Evolutionary conservation across 2,888 invertebrate genomes (phyloP), one percentile per base, ranked within the genome.

Genomic region (Drosophila planitibia): DNA sequence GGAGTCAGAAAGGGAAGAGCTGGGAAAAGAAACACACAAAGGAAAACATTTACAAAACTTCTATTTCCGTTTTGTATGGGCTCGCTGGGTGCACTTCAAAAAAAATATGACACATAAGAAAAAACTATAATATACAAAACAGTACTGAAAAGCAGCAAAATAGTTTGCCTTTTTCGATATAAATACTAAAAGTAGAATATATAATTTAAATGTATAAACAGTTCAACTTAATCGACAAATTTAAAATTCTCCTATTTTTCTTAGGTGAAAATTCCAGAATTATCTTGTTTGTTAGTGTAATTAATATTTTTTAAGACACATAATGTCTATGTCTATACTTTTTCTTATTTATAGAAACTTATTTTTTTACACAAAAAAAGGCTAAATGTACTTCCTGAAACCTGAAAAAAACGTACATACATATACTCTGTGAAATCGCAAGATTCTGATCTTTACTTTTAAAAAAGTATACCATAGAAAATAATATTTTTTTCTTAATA

Each of bases 21-120:
- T 62, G 55, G 37, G 57, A 64, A 89, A 81, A 82, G 88, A 85
- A 76, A 83, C 81, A 83, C 81, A 85, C 87, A 91, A 86, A 85
- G 85, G 91, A 91, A 92, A 92, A 91, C 91, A 91, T 91, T 91
- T 91, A 85, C 91, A 86, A 92, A 91, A 92, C 91, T 91, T 91
- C 90, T 91, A 92, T 92, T 92, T 92, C 91, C 91, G 89, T 81
- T 88, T 84, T 83, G 81, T 87, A 91, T 91, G 91, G 85, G 83
- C 85, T 74, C 66, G 66, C 79, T 55, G 65, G 54, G n/a, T 57
- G 39, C 57, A 57, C 57, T 30, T 22, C 2, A 14, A 25, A 39
- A 30, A 57, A 57, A 28, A 52, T n/a, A 30, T 30, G 12, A 2
- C n/a, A 30, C 28, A 52, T 4, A 35, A 28, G 4, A 52, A 10